Evolutionary conservation across 2,113 vertebrate genomes (phyloP), one percentile per base, ranked within the genome.

Genomic region (Nicator chloris): DNA sequence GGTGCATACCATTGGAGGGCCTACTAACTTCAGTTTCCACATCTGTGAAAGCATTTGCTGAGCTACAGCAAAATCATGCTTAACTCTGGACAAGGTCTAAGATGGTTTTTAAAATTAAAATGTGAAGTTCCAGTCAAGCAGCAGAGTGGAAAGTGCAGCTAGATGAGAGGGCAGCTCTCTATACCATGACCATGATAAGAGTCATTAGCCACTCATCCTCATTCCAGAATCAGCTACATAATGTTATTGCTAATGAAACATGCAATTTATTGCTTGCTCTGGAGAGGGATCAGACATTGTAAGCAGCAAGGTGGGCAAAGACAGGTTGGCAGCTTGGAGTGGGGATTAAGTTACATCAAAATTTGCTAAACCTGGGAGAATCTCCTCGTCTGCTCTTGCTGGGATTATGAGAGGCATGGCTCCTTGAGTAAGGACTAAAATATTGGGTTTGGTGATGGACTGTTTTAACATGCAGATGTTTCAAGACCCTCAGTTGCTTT

Each of bases 391-490:
- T 35, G 47, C 12, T 63, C 31, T 71, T 75, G 6, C 35, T 70
- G 53, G 24, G 5, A 9, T 90, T 77, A 37, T 11, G 20, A 59
- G 24, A 68, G 33, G 10, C 15, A 14, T n/a, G 10, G 12, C 20
- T 90, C 7, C 35, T 26, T 63, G 26, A 47, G 31, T 71, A 39
- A 82, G 63, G 40, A 72, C 53, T 60, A 61, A 91, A 89, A n/a
- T 22, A n/a, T 1, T 76, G 14, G 0, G 7, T 73, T 92, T 6
- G 1, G 6, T 50, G 39, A 13, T 33, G 10, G 16, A 30, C 17
- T 44, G 12, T 75, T 91, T 71, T 65, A 69, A 61, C 10, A 24
- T 27, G 28, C 69, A 47, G 31, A 17, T 63, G 5, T 82, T 82
- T 69, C 35, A 73, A 83, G 54, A 76, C 12, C 14, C 16, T 80